Percentiles rank a stretch among this genome's conserved stretches.
These are phyloP conservation scores for Dynastes grantii DNA, from an alignment of 2,888 invertebrate genomes.

Conservation along the genomic window DNA sequence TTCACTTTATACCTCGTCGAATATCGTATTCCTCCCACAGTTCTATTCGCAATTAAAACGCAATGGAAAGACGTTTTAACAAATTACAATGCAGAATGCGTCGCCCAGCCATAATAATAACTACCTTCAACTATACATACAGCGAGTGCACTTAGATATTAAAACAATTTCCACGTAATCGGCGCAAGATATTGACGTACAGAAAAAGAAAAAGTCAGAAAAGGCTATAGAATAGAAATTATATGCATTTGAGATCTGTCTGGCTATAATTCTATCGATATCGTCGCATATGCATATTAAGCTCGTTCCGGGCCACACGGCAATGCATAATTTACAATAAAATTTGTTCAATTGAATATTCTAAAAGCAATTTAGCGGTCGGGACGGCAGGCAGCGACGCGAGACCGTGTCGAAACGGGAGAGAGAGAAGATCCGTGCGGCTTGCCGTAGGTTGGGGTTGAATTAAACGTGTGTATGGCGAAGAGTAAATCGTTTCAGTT, in stretches of 20 bases:
- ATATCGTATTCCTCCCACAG: slow-evolving; percentile 19
- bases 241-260: too few species aligned
- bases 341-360: slow-evolving; percentile 45
- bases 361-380: slow-evolving; percentile 44
- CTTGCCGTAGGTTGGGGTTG: slow-evolving; percentile 19
- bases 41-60: slow-evolving; percentile 24
- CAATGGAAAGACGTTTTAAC: slow-evolving; percentile 4
- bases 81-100: slow-evolving; percentile 27
- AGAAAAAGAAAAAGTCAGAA: background rate
- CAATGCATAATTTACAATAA: slow-evolving; percentile 39
- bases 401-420: background rate
- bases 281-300: slow-evolving; percentile 23
- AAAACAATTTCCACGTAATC: slow-evolving; percentile 37
- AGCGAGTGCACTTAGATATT: background rate
- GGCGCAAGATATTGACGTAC: background rate
- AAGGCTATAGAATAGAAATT: too few species aligned
- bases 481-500: slow-evolving; percentile 43
- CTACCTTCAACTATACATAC: background rate
- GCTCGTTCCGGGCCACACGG: slow-evolving; percentile 9
- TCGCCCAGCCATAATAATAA: slow-evolving; percentile 8
- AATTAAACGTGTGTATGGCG: slow-evolving; percentile 41
- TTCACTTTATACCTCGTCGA: background rate
- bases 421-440: background rate
- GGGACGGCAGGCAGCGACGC: background rate
- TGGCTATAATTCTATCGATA: slow-evolving; percentile 27